Conservation (phyloP, 2,113 vertebrate genomes). For the Pithys albifrons region DNA sequence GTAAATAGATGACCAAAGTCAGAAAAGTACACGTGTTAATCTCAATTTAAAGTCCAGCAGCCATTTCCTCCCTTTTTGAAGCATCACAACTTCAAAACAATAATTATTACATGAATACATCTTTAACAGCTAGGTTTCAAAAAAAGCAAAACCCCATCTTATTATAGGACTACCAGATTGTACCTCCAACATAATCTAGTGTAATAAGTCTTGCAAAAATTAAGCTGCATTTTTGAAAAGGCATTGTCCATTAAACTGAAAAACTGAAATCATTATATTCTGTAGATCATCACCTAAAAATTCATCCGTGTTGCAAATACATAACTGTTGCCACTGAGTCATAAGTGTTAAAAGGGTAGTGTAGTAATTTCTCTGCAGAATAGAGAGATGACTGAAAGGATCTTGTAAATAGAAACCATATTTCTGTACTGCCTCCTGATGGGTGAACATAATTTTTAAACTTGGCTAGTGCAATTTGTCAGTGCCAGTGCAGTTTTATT, state of each 20-base stretch:
- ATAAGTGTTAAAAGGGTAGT: neutral
- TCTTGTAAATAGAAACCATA: neutral
- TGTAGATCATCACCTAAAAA: neutral
- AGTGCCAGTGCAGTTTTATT: conserved; percentile 46
- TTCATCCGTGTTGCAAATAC: neutral
- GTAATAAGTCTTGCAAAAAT: neutral
- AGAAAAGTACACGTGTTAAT: neutral
- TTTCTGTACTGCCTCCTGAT: conserved; percentile 45
- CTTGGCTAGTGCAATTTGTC: conserved; percentile 22
- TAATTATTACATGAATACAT: neutral
- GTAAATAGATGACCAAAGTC: neutral
- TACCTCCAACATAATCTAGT: neutral
- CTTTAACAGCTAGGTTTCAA: neutral
- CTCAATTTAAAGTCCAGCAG: neutral
- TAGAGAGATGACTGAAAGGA: neutral
- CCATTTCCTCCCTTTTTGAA: neutral
- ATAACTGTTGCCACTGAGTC: neutral
- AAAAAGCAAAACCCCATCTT: neutral
- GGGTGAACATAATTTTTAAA: conserved; percentile 48
- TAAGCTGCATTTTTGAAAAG: neutral
- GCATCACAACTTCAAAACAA: neutral
- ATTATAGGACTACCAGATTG: neutral
- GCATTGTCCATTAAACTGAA: neutral
- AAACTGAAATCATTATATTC: neutral
- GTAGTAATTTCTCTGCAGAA: conserved; percentile 33